These are phyloP conservation scores for Antechinus stuartii DNA, from an alignment of 2,113 vertebrate genomes.

Conservation along the genomic window DNA sequence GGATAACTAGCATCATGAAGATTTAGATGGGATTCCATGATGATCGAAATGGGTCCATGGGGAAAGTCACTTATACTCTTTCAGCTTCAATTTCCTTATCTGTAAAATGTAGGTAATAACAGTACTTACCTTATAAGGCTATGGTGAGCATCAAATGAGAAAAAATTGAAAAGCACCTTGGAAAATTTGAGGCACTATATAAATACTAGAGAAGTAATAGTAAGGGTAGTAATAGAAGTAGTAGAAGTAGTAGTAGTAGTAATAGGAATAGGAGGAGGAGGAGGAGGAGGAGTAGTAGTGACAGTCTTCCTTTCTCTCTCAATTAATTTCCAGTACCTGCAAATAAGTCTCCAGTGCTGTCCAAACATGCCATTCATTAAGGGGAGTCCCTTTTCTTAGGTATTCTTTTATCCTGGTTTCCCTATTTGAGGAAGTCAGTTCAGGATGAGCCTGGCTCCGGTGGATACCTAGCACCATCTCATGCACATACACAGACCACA, in stretches of 20 bases:
- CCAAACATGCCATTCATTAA: constrained; percentile 83
- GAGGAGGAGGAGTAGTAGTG: not conserved
- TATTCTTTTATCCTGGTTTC: constrained; percentile 80
- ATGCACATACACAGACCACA: constrained; percentile 86
- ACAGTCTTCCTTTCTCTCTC: not conserved
- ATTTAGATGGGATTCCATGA: too few relatives aligned
- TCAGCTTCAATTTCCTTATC: not conserved
- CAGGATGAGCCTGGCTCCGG: constrained; percentile 78
- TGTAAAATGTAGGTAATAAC: not conserved
- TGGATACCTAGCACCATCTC: constrained; percentile 84
- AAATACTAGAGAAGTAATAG: not conserved
- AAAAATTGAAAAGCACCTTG: not conserved
- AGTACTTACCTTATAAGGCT: not conserved
- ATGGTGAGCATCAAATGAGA: not conserved
- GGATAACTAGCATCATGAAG: not conserved
- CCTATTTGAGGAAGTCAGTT: constrained; percentile 70
- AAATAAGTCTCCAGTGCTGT: constrained; percentile 87
- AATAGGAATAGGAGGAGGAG: not conserved
- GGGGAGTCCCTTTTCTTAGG: constrained; percentile 78
- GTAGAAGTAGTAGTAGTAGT: not conserved
- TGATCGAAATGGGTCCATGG: not conserved
- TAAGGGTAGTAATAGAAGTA: not conserved
- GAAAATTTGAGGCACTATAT: not conserved
- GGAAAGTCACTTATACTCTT: not conserved
- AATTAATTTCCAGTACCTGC: constrained; percentile 79